A percentile compares a stretch with the other conserved stretches of the same genome.
Evolutionary conservation across 2,888 invertebrate species (phyloP).

Genomic region (Stenotaenia linearis): DNA sequence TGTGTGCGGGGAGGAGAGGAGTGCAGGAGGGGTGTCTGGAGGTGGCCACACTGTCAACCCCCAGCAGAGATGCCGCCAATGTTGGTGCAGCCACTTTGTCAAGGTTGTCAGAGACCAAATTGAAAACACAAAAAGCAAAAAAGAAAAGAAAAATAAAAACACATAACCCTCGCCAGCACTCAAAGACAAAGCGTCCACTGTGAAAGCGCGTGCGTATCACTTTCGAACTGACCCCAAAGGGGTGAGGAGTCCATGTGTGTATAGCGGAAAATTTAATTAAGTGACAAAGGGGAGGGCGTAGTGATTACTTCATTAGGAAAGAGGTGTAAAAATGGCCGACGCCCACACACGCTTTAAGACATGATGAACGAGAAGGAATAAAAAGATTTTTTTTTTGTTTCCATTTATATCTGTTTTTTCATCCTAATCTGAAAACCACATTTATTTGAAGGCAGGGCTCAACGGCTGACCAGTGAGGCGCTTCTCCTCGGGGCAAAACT

Average conservation of each 20-base stretch:
- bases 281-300: neutral
- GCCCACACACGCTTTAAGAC: neutral
- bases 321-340: neutral
- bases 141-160: neutral
- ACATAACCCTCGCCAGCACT: neutral
- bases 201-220: neutral
- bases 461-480: constrained; percentile 23
- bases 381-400: neutral
- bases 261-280: constrained; percentile 20
- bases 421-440: constrained; percentile 28
- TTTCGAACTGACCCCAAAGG: constrained; percentile 22
- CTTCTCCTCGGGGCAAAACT: constrained; percentile 23
- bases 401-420: neutral
- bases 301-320: constrained; percentile 12
- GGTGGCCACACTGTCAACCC: constrained; percentile 26
- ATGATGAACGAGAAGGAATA: neutral
- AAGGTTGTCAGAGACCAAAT: constrained; percentile 27
- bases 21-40: neutral
- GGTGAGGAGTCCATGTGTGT: neutral
- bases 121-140: constrained; percentile 21
- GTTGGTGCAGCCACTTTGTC: constrained; percentile 29
- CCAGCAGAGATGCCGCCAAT: constrained; percentile 26
- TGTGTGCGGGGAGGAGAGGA: neutral
- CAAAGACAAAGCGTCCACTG: constrained; percentile 7
- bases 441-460: constrained; percentile 26